Base-by-base conservation (phyloP, 2,113 vertebrate genomes). In the Rhabdomys dilectus region DNA sequence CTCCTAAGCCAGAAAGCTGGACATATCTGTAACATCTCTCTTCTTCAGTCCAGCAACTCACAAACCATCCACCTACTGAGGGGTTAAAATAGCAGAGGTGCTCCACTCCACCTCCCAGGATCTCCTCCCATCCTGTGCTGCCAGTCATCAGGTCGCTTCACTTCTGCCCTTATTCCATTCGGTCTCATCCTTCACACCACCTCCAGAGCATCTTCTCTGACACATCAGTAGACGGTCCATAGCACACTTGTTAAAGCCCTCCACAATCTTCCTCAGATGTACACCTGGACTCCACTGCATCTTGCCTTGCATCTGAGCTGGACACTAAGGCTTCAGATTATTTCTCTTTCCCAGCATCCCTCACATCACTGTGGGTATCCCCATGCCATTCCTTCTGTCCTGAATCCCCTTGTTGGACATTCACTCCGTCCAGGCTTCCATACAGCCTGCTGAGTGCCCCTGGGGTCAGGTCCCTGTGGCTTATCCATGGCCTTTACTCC, bases 341-440 rank as follows among this genome's bases (percentile, higher is more conserved):
- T 34, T 15, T 64, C 68, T 70, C 26, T 72, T 31, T 56, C 88
- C 70, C 76, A 58, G 26, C 51, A n/a, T 15, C 19, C 16, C 45
- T 29, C 1, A 2, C 7, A 39, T 8, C 8, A 24, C n/a, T 42
- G 19, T 24, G 6, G 66, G 73, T 56, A 10, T 53, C 58, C 51
- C 17, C 2, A 0, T 16, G 34, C 45, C 56, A 12, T 48, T 58
- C 29, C 36, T 45, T 19, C 64, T 31, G 7, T 42, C 90, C 58
- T 4, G 58, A 48, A 88, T 10, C 31, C 17, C 22, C 39, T 48
- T 29, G 3, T 34, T 48, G 8, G 58, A 89, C 31, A 36, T 12
- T 3, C 0, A 11, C 5, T 36, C 64, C 60, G 39, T 45, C 84
- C 4, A 7, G 12, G 16, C 36, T 45, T 73, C 64, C 0, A 0